These are phyloP conservation scores for Cheilosia vulpina DNA, from an alignment of 2,888 invertebrate genomes.

Conservation along the genomic window DNA sequence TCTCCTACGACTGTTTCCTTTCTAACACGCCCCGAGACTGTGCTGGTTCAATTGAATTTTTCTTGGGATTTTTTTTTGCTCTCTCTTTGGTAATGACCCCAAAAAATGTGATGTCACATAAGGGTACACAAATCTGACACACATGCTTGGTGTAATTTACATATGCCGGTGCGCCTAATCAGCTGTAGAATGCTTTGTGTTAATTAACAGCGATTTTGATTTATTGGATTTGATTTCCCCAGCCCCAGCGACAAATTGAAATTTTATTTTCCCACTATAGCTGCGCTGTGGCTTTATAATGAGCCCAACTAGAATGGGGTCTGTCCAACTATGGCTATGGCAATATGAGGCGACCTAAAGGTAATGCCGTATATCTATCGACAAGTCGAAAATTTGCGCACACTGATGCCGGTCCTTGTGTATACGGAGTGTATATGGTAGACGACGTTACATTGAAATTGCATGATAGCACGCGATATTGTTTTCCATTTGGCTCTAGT, in stretches of 20 bases:
- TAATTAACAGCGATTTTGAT: slow-evolving; percentile 67
- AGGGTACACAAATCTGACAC: slow-evolving; percentile 32
- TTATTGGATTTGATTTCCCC: slow-evolving; percentile 53
- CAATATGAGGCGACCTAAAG: slow-evolving; percentile 15
- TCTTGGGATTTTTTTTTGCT: background rate
- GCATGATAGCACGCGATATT: slow-evolving; percentile 83
- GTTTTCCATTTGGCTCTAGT: slow-evolving; percentile 57
- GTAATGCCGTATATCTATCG: slow-evolving; percentile 20
- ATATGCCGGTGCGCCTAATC: slow-evolving; percentile 44
- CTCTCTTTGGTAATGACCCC: slow-evolving; percentile 31
- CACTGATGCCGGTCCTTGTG: slow-evolving; percentile 31
- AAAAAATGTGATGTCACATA: slow-evolving; percentile 47
- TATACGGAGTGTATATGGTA: slow-evolving; percentile 11
- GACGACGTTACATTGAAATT: slow-evolving; percentile 80
- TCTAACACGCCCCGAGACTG: slow-evolving; percentile 25
- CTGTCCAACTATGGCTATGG: background rate
- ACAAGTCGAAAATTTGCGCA: slow-evolving; percentile 42
- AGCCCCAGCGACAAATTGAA: slow-evolving; percentile 9
- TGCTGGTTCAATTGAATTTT: slow-evolving; percentile 31
- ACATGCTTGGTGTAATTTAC: slow-evolving; percentile 57
- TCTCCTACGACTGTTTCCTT: slow-evolving; percentile 46
- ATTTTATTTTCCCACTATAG: slow-evolving; percentile 2
- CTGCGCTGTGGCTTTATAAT: background rate
- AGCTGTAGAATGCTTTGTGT: slow-evolving; percentile 16
- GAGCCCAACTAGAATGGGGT: background rate